Base-by-base conservation (phyloP, 2,113 vertebrate genomes). In the Garra rufa region DNA sequence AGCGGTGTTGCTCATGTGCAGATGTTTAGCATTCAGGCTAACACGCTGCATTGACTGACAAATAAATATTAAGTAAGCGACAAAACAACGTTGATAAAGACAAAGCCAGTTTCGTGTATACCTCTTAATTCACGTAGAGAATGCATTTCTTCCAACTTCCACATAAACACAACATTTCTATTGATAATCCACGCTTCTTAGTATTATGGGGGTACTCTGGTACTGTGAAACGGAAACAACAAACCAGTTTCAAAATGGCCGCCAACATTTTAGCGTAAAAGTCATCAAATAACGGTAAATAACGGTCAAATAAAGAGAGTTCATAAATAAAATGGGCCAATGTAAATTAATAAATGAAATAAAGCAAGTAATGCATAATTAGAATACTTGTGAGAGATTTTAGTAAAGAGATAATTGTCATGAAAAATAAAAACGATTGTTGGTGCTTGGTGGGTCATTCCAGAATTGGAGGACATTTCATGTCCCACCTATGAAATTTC, bases 261-360 rank as follows among this genome's bases (percentile, higher is more conserved):
- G 21, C 26, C 38, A 81, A 38, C 2, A 14, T 77, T 83, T 88
- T 74, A 85, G 81, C 57, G 70, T 83, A 88, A 81, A 75, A 86
- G 86, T 85, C 86, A 17, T 61, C 21, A 5, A 46, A 3, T 8
- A 19, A 55, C 26, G 14, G 24, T 34, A 34, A 34, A 34, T 34
- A 34, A 34, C 34, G 34, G 34, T 34, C 3, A 34, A 34, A 34
- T 5, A 34, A 34, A 34, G 3, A 34, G 3, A 34, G 3, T 34
- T 34, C 5, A 34, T 34, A 34, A 34, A 4, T 5, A 34, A 34
- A 34, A 34, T 34, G 34, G 34, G 34, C 1, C 3, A 3, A 34
- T 34, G 34, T 34, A 34, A 34, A n/a, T n/a, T n/a, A n/a, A n/a
- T n/a, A n/a, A 34, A 34, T 34, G 3, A 34, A 34, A 34, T 5